Conservation (phyloP, 2,113 vertebrate species). For the Neolamprologus fasciatus region DNA sequence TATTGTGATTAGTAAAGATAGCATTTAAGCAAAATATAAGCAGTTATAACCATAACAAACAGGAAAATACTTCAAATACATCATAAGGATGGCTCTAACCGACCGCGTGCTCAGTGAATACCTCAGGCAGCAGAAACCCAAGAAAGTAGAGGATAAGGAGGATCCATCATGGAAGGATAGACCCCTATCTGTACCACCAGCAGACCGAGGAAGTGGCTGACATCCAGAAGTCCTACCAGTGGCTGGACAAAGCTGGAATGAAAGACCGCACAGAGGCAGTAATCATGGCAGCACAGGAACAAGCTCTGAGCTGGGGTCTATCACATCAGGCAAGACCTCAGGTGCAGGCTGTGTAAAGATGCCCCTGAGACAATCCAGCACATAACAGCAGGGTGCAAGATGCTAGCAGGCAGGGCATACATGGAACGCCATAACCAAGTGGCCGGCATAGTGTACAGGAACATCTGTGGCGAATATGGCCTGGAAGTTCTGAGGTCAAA, state of each 20-base stretch:
- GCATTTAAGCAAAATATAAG: neutral
- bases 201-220: neutral
- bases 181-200: neutral
- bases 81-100: neutral
- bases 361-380: neutral
- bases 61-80: neutral
- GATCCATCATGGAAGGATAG: neutral
- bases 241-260: neutral
- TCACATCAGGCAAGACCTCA: neutral
- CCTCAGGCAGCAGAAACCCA: neutral
- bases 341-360: neutral
- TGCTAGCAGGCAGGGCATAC: neutral
- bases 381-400: neutral
- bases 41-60: neutral
- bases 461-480: neutral
- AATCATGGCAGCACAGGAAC: neutral
- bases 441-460: accelerated
- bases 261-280: neutral
- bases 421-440: neutral
- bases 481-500: neutral
- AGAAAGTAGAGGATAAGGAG: neutral
- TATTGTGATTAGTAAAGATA: neutral
- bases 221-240: neutral
- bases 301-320: neutral
- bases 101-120: neutral